Percentiles rank a stretch among this genome's conserved stretches.
phyloP scores from a whole-genome alignment of 2,113 vertebrate genomes.

The Apteryx owenii region DNA sequence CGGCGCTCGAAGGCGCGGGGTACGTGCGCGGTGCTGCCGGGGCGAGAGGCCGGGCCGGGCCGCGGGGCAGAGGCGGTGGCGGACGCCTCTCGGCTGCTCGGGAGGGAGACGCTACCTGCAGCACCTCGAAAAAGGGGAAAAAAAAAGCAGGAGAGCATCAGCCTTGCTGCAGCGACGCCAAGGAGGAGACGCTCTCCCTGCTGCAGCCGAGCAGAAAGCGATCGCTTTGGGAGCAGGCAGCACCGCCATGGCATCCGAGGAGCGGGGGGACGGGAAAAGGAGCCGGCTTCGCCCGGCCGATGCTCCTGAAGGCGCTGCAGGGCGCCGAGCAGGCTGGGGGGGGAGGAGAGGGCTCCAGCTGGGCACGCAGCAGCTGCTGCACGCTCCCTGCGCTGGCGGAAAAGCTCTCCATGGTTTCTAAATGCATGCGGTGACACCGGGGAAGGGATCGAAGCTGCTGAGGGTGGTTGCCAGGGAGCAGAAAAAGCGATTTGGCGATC shows the following conservation, averaged over 20 bases:
- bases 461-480: conserved; percentile 19
- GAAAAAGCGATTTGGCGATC: neutral
- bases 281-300: neutral
- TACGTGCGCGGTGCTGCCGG: neutral
- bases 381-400: neutral
- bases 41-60: neutral
- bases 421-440: neutral
- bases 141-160: neutral
- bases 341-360: neutral
- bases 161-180: neutral
- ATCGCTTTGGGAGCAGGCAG: neutral
- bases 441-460: neutral
- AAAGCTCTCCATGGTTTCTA: neutral
- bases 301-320: neutral
- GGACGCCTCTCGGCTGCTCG: no score
- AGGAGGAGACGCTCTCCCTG: neutral
- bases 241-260: neutral
- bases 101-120: no score
- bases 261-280: neutral
- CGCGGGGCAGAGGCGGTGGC: no score
- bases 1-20: neutral
- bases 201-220: neutral
- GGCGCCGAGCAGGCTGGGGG: neutral
- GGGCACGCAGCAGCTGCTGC: neutral
- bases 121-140: no score